Evolutionary conservation across 2,113 vertebrate genomes (phyloP).

Genomic region (Ptilonorhynchus violaceus): DNA sequence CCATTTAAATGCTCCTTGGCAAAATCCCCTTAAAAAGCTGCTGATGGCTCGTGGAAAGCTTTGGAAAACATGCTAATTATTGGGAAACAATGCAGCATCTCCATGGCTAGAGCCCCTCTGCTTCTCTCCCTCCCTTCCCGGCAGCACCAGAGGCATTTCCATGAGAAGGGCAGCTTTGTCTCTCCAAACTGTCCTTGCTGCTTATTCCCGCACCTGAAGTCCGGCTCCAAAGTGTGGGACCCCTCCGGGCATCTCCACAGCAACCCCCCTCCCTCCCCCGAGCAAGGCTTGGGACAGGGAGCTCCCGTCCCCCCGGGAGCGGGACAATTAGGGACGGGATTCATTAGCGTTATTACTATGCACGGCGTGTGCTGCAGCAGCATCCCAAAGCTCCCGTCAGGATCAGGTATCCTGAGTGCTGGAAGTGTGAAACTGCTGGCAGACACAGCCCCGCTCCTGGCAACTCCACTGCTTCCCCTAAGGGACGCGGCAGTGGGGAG

Average conservation of each 20-base stretch:
- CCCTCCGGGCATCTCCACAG: conserved; percentile 21
- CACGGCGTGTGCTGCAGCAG: neutral
- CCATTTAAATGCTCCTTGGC: conserved; percentile 70
- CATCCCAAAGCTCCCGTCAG: neutral
- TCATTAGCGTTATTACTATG: neutral
- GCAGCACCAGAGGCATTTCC: conserved; percentile 21
- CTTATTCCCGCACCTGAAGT: conserved; percentile 34
- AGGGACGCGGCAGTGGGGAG: neutral
- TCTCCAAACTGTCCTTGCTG: neutral
- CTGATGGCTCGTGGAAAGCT: conserved; percentile 59
- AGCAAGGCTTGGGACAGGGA: neutral
- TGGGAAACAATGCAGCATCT: conserved; percentile 66
- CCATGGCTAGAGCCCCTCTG: conserved; percentile 14
- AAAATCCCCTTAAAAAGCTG: conserved; percentile 65
- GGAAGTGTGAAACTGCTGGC: neutral
- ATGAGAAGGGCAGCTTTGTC: conserved; percentile 53
- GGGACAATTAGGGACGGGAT: neutral
- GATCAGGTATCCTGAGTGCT: neutral
- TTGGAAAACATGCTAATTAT: conserved; percentile 75
- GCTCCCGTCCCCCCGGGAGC: neutral
- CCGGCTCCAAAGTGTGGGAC: neutral
- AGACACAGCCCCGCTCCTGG: neutral
- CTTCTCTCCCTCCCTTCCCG: conserved; percentile 24
- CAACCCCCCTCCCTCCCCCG: neutral
- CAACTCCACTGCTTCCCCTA: neutral